Conservation (phyloP, 1,140 invertebrate species). For the Reticulitermes speratus region DNA sequence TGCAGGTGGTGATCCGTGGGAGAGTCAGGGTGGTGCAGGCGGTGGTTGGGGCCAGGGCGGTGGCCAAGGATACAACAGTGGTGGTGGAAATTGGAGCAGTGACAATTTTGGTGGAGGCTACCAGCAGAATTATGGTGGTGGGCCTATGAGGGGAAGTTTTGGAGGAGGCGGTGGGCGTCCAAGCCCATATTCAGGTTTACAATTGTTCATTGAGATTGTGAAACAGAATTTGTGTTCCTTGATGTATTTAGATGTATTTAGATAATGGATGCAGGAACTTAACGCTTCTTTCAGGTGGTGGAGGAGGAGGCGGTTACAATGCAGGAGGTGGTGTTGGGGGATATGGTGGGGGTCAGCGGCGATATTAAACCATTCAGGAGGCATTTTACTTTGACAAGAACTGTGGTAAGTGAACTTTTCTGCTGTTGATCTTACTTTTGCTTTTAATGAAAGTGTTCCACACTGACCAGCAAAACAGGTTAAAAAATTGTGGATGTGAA, state of each 20-base stretch:
- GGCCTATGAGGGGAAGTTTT: conserved; percentile 56
- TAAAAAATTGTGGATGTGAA: neutral
- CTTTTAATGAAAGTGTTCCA: neutral
- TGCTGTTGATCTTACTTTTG: neutral
- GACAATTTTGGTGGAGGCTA: conserved; percentile 72
- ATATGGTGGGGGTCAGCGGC: conserved; percentile 36
- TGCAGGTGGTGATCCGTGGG: conserved; percentile 32
- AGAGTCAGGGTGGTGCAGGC: conserved; percentile 40
- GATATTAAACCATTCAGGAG: conserved; percentile 25
- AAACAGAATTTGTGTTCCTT: neutral
- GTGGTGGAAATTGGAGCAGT: conserved; percentile 56
- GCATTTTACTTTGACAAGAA: neutral
- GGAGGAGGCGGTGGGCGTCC: conserved; percentile 34
- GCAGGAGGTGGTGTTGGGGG: conserved; percentile 33
- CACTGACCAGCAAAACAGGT: neutral
- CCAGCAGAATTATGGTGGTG: conserved; percentile 71
- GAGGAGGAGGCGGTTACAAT: conserved; percentile 32
- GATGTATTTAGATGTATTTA: neutral
- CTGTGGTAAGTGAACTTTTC: neutral
- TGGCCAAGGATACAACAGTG: conserved; percentile 43
- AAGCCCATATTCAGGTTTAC: conserved; percentile 30
- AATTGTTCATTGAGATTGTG: neutral
- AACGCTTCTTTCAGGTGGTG: conserved; percentile 1
- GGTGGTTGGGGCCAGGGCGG: conserved; percentile 44
- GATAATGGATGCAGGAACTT: neutral